Percentiles rank a stretch among this genome's conserved stretches.
Conservation (phyloP, 2,888 invertebrate species). For the Lathronympha strigana region DNA sequence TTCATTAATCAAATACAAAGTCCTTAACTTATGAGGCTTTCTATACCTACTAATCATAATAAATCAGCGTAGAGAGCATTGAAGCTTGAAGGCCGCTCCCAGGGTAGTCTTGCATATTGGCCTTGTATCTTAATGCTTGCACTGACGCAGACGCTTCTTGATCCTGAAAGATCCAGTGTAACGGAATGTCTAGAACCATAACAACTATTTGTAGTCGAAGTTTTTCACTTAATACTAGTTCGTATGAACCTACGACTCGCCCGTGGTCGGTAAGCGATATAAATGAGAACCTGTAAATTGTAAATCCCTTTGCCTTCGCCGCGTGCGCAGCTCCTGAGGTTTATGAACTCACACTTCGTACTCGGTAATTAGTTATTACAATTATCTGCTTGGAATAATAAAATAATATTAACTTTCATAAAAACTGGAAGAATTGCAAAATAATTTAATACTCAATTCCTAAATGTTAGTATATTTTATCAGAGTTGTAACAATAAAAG, state of each 20-base stretch:
- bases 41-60: constrained; percentile 35
- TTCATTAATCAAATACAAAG: not conserved
- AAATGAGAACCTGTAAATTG: constrained; percentile 51
- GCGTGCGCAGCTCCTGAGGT: constrained; percentile 51
- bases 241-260: not conserved
- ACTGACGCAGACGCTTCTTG: not conserved
- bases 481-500: not conserved
- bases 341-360: constrained; percentile 50
- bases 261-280: not conserved
- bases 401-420: too few species aligned
- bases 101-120: constrained; percentile 49
- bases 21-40: constrained; percentile 10
- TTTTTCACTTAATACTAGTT: not conserved
- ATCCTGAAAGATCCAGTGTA: not conserved
- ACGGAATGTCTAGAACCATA: not conserved
- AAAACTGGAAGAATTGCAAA: too few species aligned
- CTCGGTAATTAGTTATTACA: constrained; percentile 32
- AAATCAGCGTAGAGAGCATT: constrained; percentile 40
- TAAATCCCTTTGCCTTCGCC: constrained; percentile 57
- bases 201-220: not conserved
- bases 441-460: too few species aligned
- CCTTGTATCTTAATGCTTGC: not conserved
- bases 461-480: not conserved
- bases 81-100: constrained; percentile 54
- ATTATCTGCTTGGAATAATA: too few species aligned